Percentiles rank a stretch among this genome's conserved stretches.
Conservation (phyloP, 2,113 vertebrate genomes). For the Vombatus ursinus region DNA sequence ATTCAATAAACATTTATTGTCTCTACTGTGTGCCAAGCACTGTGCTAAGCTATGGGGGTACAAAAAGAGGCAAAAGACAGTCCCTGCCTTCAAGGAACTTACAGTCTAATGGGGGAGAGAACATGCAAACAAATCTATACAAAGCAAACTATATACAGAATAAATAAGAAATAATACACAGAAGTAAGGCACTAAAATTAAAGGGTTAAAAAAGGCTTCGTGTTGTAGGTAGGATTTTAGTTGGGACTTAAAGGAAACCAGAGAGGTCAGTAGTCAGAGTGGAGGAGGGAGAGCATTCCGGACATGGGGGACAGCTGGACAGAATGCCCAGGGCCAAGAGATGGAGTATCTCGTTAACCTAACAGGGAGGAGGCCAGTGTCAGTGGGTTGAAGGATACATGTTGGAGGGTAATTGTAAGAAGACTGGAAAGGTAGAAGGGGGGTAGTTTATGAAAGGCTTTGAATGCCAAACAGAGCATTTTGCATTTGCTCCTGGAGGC, state of each 20-base stretch:
- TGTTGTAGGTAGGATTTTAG: neutral
- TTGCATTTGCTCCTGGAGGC: neutral
- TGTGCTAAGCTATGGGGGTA: neutral
- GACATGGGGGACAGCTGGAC: neutral
- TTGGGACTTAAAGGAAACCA: neutral
- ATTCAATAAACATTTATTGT: neutral
- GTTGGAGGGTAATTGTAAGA: neutral
- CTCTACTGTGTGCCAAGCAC: neutral
- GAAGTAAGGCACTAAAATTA: too few species aligned
- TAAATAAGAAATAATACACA: neutral
- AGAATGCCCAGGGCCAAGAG: neutral
- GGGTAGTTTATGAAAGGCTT: neutral
- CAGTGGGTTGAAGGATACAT: neutral
- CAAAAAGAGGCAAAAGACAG: neutral
- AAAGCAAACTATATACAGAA: neutral
- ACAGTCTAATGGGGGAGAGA: neutral
- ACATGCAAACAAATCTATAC: neutral
- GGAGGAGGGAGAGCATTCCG: neutral
- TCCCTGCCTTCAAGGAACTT: neutral
- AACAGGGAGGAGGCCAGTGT: neutral
- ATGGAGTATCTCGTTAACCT: neutral
- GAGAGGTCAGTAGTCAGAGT: neutral
- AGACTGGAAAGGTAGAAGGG: neutral
- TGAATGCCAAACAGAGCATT: neutral
- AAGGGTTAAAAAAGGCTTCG: neutral